phyloP scores from a whole-genome alignment of 2,113 vertebrate species.

The human region DNA sequence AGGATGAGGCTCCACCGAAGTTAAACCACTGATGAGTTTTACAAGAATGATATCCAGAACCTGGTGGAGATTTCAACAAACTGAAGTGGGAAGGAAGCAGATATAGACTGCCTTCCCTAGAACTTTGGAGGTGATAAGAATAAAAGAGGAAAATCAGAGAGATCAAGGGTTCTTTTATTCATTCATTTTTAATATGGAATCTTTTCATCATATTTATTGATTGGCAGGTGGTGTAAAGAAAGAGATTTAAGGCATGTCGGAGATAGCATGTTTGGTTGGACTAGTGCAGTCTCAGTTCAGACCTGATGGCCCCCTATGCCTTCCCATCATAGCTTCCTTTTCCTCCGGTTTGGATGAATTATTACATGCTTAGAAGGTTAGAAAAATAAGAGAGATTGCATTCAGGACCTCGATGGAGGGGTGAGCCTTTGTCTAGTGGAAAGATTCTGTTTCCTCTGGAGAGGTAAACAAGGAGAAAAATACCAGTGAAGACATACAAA shows the following conservation, averaged over 20 bases:
- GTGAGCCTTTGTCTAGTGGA: no score
- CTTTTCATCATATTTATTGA: background rate
- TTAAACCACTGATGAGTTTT: no score
- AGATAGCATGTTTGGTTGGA: rapidly evolving
- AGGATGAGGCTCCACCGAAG: background rate
- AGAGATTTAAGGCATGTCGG: no score
- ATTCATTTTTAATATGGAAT: background rate
- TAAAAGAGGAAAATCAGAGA: background rate
- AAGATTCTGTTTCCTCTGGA: background rate
- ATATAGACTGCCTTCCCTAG: no score
- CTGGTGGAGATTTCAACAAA: background rate
- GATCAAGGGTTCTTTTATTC: rapidly evolving
- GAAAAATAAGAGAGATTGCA: background rate
- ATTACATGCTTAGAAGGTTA: background rate
- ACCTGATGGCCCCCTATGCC: no score
- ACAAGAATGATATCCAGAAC: background rate
- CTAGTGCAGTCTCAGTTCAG: rapidly evolving
- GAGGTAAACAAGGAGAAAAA: background rate
- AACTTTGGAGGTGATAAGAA: background rate
- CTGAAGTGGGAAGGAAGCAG: background rate
- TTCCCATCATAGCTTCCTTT: no score
- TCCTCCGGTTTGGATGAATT: background rate
- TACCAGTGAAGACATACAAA: background rate
- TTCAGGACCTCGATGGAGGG: background rate
- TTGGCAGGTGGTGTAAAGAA: background rate